Evolutionary conservation across 2,797 vertebrate genomes (phyloP), one percentile per base, ranked within the genome.

Genomic region (Notolepis coatsorum): DNA sequence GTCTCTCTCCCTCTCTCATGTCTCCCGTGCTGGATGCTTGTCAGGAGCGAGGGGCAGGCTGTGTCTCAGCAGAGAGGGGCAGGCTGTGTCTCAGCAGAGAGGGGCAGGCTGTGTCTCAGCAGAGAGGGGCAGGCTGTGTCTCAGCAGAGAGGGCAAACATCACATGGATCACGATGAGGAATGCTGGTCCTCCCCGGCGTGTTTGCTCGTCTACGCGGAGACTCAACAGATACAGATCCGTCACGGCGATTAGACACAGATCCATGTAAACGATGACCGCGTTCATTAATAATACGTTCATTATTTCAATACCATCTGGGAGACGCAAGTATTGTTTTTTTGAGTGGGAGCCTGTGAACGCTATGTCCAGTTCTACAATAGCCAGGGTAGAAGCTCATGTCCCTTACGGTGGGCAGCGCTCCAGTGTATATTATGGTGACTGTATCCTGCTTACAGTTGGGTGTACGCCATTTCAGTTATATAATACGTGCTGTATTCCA

Each of bases 11-110:
- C 43, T 64, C 47, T 66, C 62, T 60, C 66, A 60, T 77, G 52
- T 77, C 10, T 31, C n/a, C n/a, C 31, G 35, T 47, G 63, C 54
- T 46, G 77, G 73, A 78, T 39, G 59, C 57, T 58, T 80, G 61
- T 79, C 65, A 70, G 66, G 68, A 70, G 61, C 25, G 47, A 56
- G 62, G 65, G n/a, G 75, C 50, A 68, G 80, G 84, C 84, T 81
- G 56, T 66, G 77, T 71, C 68, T 77, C 77, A 73, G 82, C 73
- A 81, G 62, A 80, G 66, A 56, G 77, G 68, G 64, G 75, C 50
- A 68, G 80, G 84, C 84, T 81, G 56, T 66, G 77, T 71, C 68
- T 77, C 77, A 73, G 82, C 73, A 81, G 62, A 80, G 66, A 56
- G 77, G 68, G 64, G 75, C 50, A 68, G 80, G 84, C 84, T 81